Evolutionary conservation across 2,797 vertebrate genomes (phyloP), one percentile per base, ranked within the genome.

Genomic region (Natrix natrix): DNA sequence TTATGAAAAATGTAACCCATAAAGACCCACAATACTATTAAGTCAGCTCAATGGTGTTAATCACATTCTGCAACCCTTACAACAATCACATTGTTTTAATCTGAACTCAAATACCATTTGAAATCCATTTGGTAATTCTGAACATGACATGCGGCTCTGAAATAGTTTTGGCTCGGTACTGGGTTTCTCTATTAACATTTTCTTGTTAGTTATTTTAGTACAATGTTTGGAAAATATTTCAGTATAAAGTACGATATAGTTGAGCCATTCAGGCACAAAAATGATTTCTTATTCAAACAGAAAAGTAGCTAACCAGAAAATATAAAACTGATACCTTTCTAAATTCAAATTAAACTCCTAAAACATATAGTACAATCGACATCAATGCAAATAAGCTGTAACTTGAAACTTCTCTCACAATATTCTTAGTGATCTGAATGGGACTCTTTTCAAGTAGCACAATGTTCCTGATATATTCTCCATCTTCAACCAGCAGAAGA

Each of bases 121-220:
- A 96, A 95, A 12, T 69, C 1, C 1, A 93, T 92, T 91, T 90
- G 87, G 86, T 94, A 94, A 93, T 94, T 95, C 93, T 86, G 54
- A 61, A 94, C 52, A 59, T 96, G 90, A 66, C 90, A 95, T 94
- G 93, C 90, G 95, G 87, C 78, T 83, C 93, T 54, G 90, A 94
- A 90, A 63, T 91, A 32, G 83, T 93, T 88, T 37, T 92, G 43
- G 86, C 83, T 94, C 1, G 0, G 24, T 83, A 12, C 74, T 83
- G 20, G 91, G 61, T 52, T 87, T 93, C 66, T 66, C 57, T 95
- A 90, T 90, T 69, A 6, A 94, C 94, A 92, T 0, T 83, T 92
- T 32, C 60, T 20, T 55, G 88, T 92, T 94, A 93, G 63, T 22
- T 66, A 56, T 94, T 61, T 88, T 74, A 94, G 59, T 12, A 86